phyloP scores from a whole-genome alignment of 2,888 invertebrate species.

The Philaethria dido region DNA sequence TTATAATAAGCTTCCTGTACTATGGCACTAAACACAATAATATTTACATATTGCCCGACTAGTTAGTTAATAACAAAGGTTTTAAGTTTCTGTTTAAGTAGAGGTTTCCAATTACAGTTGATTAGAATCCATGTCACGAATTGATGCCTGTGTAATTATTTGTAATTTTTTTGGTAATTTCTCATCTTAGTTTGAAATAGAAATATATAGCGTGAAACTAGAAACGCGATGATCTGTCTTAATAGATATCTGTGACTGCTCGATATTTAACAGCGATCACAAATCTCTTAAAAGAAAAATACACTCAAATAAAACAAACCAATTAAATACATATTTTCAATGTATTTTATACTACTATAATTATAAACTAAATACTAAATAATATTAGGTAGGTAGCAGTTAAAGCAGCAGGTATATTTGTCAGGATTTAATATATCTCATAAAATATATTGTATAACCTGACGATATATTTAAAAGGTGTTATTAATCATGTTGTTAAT shows the following conservation, averaged over 20 bases:
- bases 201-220: neutral
- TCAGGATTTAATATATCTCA: neutral
- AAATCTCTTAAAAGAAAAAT: too few species aligned
- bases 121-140: neutral
- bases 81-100: neutral
- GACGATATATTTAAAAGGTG: neutral
- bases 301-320: too few species aligned
- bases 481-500: neutral
- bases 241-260: too few species aligned
- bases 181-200: neutral
- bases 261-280: too few species aligned
- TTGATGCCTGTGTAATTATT: neutral
- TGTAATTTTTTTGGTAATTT: neutral
- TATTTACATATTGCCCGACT: neutral
- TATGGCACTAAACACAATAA: neutral
- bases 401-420: too few species aligned
- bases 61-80: neutral
- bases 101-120: neutral
- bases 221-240: neutral
- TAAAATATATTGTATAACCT: neutral
- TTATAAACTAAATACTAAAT: too few species aligned
- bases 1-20: neutral
- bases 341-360: too few species aligned
- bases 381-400: too few species aligned
- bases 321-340: too few species aligned